Evolutionary conservation across 30 jellyfish, hydroid and myxozoan genomes (phyloP), one percentile per base, ranked within the genome.

Genomic region (Catostylus mosaicus): DNA sequence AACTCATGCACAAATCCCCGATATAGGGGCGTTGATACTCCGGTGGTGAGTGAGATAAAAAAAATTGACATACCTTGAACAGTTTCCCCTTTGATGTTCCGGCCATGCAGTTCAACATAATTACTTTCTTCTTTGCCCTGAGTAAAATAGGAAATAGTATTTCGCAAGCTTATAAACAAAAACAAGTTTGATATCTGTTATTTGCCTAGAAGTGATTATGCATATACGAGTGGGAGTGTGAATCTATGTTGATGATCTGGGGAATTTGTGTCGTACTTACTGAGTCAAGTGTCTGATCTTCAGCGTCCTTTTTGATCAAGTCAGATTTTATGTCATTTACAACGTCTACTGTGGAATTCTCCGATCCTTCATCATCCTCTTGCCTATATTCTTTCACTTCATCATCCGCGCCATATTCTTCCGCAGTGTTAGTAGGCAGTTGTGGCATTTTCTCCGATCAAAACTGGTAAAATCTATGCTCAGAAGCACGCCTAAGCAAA

Each of bases 401-500:
- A 68, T 92, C 98, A 32, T 92, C 97, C 16, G 98, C 98, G 34
- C 98, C 98, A 76, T 92, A 85, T 75, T 92, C 98, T 69, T 87
- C 98, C 36, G 98, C 97, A 34, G 98, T 92, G 40, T 86, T 79
- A 22, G 98, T 92, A 63, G 98, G 98, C 60, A 92, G 88, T 70
- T 92, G 98, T 38, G 98, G 98, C 98, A 92, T 92, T 51, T 82
- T 80, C 57, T 68, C 66, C 50, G 43, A 82, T 35, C 62, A 33
- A 47, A 33, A 27, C 20, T n/a, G n/a, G 38, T 57, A 45, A 54
- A 31, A 33, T 35, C 71, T 45, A 47, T 43, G 87, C 26, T 85
- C 79, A 70, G 63, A 60, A 61, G 52, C 64, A 65, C 46, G 75
- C 50, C 33, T 56, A 80, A 67, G 43, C 92, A 64, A 30, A 35